Evolutionary conservation across 2,797 vertebrate species (phyloP), one percentile per base, ranked within the genome.

Genomic region (Chaunax sp.): DNA sequence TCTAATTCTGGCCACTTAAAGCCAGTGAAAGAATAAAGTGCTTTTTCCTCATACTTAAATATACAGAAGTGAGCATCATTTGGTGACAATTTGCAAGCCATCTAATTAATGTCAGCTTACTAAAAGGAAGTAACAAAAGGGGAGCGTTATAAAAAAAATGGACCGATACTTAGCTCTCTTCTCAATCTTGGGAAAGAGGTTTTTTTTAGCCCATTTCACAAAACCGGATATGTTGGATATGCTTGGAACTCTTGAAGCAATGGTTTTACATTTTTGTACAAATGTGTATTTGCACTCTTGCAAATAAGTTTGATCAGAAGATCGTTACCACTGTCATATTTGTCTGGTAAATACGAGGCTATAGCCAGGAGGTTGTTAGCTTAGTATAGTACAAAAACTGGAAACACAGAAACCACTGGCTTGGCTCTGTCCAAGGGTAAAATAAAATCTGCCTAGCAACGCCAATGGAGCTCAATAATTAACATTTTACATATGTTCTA

Each of bases 81-180:
- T 78, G 74, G 72, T 45, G 64, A 41, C 55, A 68, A 60, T 74
- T 72, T 80, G 72, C 54, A 56, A 53, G 40, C 58, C 40, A 71
- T 67, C 57, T 78, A 73, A 82, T 83, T 61, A 75, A 62, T 53
- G 69, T 64, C 72, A 67, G 71, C 62, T 58, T 28, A 53, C 23
- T 52, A 74, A 80, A 76, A 35, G 13, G 41, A 58, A 58, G 50
- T 22, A 72, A 66, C 50, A 75, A 72, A 70, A 38, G 11, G 38
- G 28, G 20, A 43, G 49, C 15, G 44, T 50, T 49, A 46, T 33
- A 7, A 69, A 75, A 52, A 54, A 40, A 26, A 75, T 44, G 20
- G 47, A 40, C 18, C n/a, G 33, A 61, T 69, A 41, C 57, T 43
- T 11, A 56, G 45, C 54, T 55, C 41, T 51, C 15, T 64, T 33